Base-by-base conservation (phyloP, 2,113 vertebrate species). In the Falco punctatus region DNA sequence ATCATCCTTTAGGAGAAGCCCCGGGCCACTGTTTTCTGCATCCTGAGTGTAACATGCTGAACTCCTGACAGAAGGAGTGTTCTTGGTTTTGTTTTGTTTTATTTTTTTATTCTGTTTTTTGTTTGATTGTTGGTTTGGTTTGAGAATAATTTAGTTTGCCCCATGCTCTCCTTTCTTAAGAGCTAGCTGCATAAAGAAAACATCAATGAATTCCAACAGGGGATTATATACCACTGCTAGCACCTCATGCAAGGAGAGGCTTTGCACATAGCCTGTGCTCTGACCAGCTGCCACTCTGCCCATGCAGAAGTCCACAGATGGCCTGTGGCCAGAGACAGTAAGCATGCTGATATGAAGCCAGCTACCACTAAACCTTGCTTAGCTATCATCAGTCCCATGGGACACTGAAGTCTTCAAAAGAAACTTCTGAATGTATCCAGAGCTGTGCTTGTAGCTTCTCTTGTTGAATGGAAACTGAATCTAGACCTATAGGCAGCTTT, bases 221-320 rank as follows among this genome's bases (percentile, higher is more conserved):
- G 19, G 26, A 48, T 48, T 71, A 10, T n/a, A 49, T 42, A 26
- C 17, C 33, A 19, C 11, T 24, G 26, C 32, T 61, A 86, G 32
- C 3, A 5, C 17, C 23, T 61, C 13, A 24, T 17, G 26, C 32
- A 61, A n/a, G 17, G 14, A 86, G 22, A 46, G 14, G 18, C 10
- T 93, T 48, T 86, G 35, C 17, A 32, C 12, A 11, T 4, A 27
- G 5, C 28, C 46, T 48, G 16, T 57, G 22, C 5, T 90, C 48
- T 38, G 61, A 48, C n/a, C 14, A 10, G 16, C 58, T 89, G 46
- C 33, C 30, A 52, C 46, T 17, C 46, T 79, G 28, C 30, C 32
- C 33, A 15, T 0, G 0, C 4, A 17, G 44, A 42, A 70, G 5
- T 30, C 46, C 33, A 54, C 1, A 32, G 71, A 23, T 14, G 70